Conservation (phyloP, 2,888 invertebrate species). For the Tenthredo amoena region DNA sequence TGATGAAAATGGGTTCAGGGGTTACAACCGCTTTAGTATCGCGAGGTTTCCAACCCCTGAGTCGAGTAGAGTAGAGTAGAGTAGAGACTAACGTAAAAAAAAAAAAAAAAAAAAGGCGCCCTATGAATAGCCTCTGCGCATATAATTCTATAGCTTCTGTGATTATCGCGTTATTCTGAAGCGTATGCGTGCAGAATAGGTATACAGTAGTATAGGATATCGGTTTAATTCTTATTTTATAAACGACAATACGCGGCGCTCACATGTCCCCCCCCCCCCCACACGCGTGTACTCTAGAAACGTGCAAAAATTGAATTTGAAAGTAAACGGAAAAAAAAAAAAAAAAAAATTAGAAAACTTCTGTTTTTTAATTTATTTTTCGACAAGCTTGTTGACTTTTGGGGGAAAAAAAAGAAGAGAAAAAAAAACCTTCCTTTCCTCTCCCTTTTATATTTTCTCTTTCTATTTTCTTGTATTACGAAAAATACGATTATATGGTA, state of each 20-base stretch:
- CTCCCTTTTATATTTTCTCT: too few relatives aligned
- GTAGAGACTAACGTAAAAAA: neutral
- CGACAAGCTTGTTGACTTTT: too few relatives aligned
- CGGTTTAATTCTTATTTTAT: neutral
- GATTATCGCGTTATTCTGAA: neutral
- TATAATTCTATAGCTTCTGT: neutral
- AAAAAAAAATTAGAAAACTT: too few relatives aligned
- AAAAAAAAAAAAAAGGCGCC: neutral
- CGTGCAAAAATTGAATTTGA: too few relatives aligned
- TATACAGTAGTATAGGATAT: neutral
- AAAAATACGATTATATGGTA: too few relatives aligned
- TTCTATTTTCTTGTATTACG: too few relatives aligned
- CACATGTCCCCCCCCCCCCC: too few relatives aligned
- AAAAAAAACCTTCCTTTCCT: too few relatives aligned
- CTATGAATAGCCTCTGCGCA: neutral
- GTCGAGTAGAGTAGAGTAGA: neutral
- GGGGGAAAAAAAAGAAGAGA: too few relatives aligned
- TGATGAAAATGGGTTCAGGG: neutral
- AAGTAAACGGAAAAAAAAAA: too few relatives aligned
- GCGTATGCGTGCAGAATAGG: neutral
- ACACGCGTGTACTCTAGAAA: too few relatives aligned
- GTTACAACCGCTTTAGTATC: neutral
- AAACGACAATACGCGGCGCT: neutral
- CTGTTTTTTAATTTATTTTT: too few relatives aligned
- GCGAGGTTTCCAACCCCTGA: constrained; percentile 26